Percentiles rank a stretch among this genome's conserved stretches.
Conservation (phyloP, 2,888 invertebrate genomes). For the Anoplius nigerrimus region DNA sequence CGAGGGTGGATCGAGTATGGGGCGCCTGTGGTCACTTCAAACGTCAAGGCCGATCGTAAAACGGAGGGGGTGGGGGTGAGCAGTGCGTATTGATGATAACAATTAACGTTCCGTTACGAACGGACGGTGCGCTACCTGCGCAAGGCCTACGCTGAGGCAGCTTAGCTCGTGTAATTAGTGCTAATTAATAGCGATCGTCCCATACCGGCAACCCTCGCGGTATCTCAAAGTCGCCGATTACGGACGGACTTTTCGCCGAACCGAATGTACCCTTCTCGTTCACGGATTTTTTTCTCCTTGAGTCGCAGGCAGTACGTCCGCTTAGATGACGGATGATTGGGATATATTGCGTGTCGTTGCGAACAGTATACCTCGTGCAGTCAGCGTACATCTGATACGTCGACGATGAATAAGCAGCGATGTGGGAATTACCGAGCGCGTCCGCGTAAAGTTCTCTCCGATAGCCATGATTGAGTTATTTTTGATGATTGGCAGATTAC, state of each 20-base stretch:
- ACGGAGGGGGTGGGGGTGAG: constrained; percentile 8
- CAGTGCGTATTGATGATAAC: constrained; percentile 41
- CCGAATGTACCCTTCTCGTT: no score
- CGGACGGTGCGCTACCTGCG: constrained; percentile 17
- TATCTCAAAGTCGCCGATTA: no score
- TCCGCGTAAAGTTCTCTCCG: no score
- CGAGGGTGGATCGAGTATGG: constrained; percentile 30
- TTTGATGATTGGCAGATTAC: no score
- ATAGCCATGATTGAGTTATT: no score
- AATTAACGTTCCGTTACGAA: constrained; percentile 48
- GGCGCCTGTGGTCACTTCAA: constrained; percentile 62
- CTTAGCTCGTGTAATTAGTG: constrained; percentile 49
- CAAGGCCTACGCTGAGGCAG: constrained; percentile 17
- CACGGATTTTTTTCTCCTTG: no score
- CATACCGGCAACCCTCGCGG: neutral
- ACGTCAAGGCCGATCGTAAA: constrained; percentile 48
- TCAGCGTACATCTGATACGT: neutral
- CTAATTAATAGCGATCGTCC: constrained; percentile 46
- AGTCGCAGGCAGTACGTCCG: no score
- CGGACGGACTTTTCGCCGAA: no score
- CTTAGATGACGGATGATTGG: no score
- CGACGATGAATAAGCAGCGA: neutral
- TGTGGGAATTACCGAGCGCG: no score
- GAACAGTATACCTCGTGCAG: neutral
- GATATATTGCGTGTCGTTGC: constrained; percentile 6